Percentiles rank a stretch among this genome's conserved stretches.
phyloP scores from a whole-genome alignment of 2,797 vertebrate genomes.

The Muscicapa striata region DNA sequence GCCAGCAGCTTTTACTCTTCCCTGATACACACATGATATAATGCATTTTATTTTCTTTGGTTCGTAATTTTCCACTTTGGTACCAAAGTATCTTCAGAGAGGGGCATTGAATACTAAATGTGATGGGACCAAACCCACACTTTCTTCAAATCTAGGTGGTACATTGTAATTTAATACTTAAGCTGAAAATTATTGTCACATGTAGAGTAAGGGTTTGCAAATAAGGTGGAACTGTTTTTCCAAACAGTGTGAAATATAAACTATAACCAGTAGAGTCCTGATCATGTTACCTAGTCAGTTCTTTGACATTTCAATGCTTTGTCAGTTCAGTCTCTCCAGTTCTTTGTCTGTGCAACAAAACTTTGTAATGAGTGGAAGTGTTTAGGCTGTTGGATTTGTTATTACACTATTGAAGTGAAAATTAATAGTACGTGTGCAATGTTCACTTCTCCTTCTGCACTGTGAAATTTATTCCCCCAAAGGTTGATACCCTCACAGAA shows the following conservation, averaged over 20 bases:
- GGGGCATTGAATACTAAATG: not conserved
- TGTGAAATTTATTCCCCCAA: not conserved
- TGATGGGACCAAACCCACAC: not conserved
- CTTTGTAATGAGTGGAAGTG: not conserved
- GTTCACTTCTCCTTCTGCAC: not conserved
- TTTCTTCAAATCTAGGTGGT: not conserved
- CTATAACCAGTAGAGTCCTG: not conserved
- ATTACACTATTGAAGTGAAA: not conserved
- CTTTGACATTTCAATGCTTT: not conserved
- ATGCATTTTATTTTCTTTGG: not conserved
- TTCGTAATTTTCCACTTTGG: not conserved
- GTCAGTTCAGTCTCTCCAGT: not conserved
- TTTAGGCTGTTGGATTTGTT: not conserved
- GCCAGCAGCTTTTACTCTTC: not conserved
- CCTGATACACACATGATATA: not conserved
- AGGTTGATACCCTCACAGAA: not conserved
- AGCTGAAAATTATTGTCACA: not conserved
- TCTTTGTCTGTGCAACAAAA: not conserved
- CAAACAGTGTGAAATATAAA: not conserved
- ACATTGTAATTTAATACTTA: not conserved
- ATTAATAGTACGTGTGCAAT: not conserved
- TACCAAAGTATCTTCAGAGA: not conserved
- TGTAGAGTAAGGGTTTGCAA: not conserved
- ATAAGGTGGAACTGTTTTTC: not conserved
- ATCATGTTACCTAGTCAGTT: not conserved